Percentiles rank a stretch among this genome's conserved stretches.
These are phyloP conservation scores for Micromussa lordhowensis DNA, from an alignment of 92 coral and sea anemone genomes.

Conservation along the genomic window DNA sequence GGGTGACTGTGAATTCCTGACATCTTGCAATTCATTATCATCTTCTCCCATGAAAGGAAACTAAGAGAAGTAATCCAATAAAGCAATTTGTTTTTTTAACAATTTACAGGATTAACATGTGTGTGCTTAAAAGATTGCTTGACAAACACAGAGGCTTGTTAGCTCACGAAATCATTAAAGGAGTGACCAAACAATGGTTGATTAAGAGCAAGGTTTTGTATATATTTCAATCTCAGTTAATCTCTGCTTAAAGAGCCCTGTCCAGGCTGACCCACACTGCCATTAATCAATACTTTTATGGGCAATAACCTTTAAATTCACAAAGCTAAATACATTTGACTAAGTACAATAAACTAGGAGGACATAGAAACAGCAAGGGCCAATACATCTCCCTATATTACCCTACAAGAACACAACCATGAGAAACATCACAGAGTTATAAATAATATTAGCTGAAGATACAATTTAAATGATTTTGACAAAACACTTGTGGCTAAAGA, in stretches of 20 bases:
- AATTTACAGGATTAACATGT: neutral
- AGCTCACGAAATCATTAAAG: no score
- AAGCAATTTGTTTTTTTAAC: neutral
- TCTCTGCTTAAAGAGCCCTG: no score
- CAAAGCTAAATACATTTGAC: neutral
- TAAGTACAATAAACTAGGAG: neutral
- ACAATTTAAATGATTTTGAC: constrained; percentile 61
- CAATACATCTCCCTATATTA: neutral
- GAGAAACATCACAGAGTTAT: neutral
- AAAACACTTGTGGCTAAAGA: constrained; percentile 39
- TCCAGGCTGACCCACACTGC: neutral
- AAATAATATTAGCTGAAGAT: constrained; percentile 41
- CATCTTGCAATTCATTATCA: constrained; percentile 42
- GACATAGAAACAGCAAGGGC: neutral
- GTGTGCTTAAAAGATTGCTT: no score
- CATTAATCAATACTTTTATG: neutral
- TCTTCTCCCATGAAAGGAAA: constrained; percentile 70
- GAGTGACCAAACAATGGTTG: no score
- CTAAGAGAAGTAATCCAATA: constrained; percentile 13
- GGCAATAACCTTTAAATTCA: neutral
- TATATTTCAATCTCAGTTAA: no score
- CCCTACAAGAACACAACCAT: neutral
- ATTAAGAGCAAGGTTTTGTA: no score
- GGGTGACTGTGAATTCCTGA: constrained; percentile 48
- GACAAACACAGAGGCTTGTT: no score